Evolutionary conservation across 2,797 vertebrate genomes (phyloP), one percentile per base, ranked within the genome.

Genomic region (Holocentrus rufus): DNA sequence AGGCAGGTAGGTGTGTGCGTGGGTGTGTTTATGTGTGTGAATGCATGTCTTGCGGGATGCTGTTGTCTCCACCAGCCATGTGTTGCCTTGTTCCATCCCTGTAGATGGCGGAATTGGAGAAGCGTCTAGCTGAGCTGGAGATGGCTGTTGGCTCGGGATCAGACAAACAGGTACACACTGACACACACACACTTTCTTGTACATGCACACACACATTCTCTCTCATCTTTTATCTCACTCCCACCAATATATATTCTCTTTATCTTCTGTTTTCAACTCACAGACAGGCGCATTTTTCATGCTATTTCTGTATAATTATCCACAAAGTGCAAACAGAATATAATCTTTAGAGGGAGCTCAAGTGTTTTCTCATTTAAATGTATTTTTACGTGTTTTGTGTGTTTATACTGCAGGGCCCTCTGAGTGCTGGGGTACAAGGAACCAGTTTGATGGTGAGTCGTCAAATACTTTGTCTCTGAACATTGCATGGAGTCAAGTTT

Each of bases 91-190:
- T 74, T 80, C 15, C 9, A 18, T 86, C 68, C 57, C 49, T 79
- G 65, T 82, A 98, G 97, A 90, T 98, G 63, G 95, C 95, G 0
- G 97, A 97, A 89, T 85, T 99, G 85, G 97, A 98, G 92, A 97
- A 95, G 90, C 94, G 97, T 58, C 91, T 98, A 65, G 95, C 95
- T 3, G 95, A 97, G 87, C 91, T 99, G 89, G 97, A 99, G 91
- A 93, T 92, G 0, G 90, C 95, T 47, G 89, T 99, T 85, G 95
- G 94, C 75, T 94, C 94, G 15, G 95, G 95, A 82, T 94, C 95
- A 66, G 96, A 97, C 86, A 95, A 95, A 84, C 96, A 96, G 96
- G 97, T 97, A 85, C 80, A 71, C 65, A 25, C 64, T 0, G 4
- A 17, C 23, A 34, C 50, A 74, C 58, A 82, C 22, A 64, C 36